phyloP scores from a whole-genome alignment of 2,113 vertebrate genomes.

The Alouatta palliata region DNA sequence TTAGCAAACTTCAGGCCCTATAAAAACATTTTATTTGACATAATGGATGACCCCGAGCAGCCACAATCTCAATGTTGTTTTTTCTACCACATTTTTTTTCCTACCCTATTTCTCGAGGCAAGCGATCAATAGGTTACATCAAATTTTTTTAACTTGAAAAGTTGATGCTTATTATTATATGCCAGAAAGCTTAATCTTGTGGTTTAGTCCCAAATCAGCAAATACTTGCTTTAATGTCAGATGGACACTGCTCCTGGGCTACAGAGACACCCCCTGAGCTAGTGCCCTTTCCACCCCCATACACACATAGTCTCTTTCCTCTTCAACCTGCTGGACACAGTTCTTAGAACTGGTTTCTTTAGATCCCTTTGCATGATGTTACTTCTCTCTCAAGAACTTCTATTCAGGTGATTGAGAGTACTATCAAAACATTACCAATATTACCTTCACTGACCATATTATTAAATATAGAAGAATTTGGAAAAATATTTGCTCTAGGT shows the following conservation, averaged over 20 bases:
- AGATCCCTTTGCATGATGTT: background rate
- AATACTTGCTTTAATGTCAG: background rate
- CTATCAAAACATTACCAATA: background rate
- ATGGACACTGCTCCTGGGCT: background rate
- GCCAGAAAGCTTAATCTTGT: background rate
- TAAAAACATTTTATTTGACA: slow-evolving; percentile 20
- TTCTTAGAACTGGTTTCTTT: background rate
- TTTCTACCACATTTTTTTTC: background rate
- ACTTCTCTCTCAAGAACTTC: slow-evolving; percentile 37
- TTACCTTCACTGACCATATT: background rate
- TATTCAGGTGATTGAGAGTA: background rate
- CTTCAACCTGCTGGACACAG: background rate
- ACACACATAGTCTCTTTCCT: background rate
- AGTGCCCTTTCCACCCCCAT: background rate
- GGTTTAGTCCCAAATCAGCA: slow-evolving; percentile 15
- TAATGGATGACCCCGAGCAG: background rate
- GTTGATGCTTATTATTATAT: background rate
- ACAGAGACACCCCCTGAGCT: background rate
- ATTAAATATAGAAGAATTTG: background rate
- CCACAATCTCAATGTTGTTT: background rate
- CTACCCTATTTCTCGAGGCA: slow-evolving; percentile 9
- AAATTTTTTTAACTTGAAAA: slow-evolving; percentile 14
- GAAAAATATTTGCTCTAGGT: background rate
- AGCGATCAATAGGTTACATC: background rate
- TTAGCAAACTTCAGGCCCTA: background rate